Conservation (phyloP, 1,140 invertebrate genomes). For the Bombus ignitus region DNA sequence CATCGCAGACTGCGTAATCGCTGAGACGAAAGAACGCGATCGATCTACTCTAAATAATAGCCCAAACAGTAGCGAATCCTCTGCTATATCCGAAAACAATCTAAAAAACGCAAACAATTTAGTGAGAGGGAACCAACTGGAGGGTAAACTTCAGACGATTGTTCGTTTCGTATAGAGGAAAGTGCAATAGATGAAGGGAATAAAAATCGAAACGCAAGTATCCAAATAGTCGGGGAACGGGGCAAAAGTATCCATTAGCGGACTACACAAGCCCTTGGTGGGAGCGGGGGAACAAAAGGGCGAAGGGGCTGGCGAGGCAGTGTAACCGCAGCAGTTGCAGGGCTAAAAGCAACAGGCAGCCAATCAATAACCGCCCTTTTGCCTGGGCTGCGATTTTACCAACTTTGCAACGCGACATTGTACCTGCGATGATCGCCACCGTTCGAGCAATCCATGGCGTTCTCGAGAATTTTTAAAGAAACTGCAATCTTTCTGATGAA, state of each 20-base stretch:
- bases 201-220: slow-evolving; percentile 14
- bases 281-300: slow-evolving; percentile 29
- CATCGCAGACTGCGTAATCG: no score
- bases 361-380: slow-evolving; percentile 78
- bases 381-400: slow-evolving; percentile 69
- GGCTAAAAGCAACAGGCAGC: slow-evolving; percentile 79
- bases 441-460: not conserved
- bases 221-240: not conserved
- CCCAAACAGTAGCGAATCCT: not conserved
- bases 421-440: not conserved
- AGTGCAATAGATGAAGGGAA: not conserved
- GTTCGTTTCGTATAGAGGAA: no score
- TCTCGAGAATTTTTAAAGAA: not conserved
- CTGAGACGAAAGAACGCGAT: no score
- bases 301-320: slow-evolving; percentile 38
- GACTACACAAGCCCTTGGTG: slow-evolving; percentile 16
- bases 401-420: slow-evolving; percentile 61
- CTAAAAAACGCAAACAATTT: not conserved
- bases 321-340: slow-evolving; percentile 62
- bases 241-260: slow-evolving; percentile 43
- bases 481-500: not conserved
- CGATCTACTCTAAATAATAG: not conserved
- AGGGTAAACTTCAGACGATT: not conserved
- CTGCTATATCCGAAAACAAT: not conserved
- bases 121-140: not conserved